phyloP scores from a whole-genome alignment of 2,113 vertebrate genomes.

The Cyrtonyx montezumae region DNA sequence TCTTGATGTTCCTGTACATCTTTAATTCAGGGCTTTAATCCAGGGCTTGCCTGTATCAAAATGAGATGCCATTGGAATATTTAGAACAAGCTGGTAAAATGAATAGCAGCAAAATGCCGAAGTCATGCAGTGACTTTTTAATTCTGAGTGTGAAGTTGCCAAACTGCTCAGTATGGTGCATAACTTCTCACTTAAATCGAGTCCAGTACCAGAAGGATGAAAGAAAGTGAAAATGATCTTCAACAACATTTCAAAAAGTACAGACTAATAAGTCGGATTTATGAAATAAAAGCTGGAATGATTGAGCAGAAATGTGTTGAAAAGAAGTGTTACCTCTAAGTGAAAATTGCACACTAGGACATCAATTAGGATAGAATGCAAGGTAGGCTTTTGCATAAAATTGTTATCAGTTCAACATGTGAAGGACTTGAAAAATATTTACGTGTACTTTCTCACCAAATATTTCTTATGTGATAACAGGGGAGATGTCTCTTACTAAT shows the following conservation, averaged over 20 bases:
- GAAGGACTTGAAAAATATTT: not conserved
- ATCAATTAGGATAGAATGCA: not conserved
- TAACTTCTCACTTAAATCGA: not conserved
- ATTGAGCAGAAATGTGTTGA: not conserved
- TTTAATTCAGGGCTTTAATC: not conserved
- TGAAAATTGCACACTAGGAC: not conserved
- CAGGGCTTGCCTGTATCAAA: not conserved
- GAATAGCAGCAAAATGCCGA: not conserved
- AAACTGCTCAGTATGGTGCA: not conserved
- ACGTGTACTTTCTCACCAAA: not conserved
- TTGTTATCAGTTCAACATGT: not conserved
- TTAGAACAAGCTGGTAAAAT: not conserved
- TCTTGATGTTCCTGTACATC: not conserved
- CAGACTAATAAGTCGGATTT: not conserved
- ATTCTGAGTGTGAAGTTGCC: not conserved
- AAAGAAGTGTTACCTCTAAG: not conserved
- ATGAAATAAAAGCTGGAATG: not conserved
- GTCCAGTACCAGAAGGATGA: not conserved
- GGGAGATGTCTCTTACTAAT: not conserved
- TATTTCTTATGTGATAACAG: not conserved
- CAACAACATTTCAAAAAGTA: not conserved
- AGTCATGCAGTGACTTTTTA: not conserved
- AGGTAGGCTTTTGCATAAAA: not conserved
- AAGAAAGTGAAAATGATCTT: not conserved
- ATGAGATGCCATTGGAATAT: not conserved